Base-by-base conservation (phyloP, 2,113 vertebrate genomes). In the Chaetorhynchus papuensis region DNA sequence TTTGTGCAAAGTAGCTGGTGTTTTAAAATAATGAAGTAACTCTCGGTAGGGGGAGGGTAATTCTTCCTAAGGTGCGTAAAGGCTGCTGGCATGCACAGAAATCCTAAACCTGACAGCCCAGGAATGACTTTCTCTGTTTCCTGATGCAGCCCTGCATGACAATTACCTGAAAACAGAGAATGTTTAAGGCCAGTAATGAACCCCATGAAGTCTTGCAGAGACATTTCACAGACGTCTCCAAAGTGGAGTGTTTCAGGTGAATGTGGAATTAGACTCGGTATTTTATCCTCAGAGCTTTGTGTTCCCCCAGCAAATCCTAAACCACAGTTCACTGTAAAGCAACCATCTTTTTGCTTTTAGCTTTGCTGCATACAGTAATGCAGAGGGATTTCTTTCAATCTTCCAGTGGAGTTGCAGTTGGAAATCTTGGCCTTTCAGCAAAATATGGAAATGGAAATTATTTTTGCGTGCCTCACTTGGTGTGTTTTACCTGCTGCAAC, bases 1-100 rank as follows among this genome's bases (percentile, higher is more conserved):
- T 42, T 89, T 93, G 49, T 83, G 60, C 80, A 39, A 80, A 96
- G 75, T 52, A 80, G 87, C 50, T 90, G 69, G 11, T 96, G 71
- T 56, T 97, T 93, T 94, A 81, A 96, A 94, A 76, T 88, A 87
- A 81, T 50, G 31, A 92, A 96, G n/a, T 77, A 59, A 61, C 39
- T 83, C 45, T n/a, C 22, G 26, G 10, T 63, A 53, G 60, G 78
- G 75, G 90, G 92, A 86, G 23, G 21, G 59, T 33, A 30, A 41
- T 49, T 92, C 86, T 90, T 90, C n/a, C 44, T 59, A 6, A 28
- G 39, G 33, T 50, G 23, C 71, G 47, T 89, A 69, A 83, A 89
- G 81, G 61, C 52, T 95, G 66, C 69, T 94, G 39, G 41, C 42
- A 13, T 85, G 81, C 49, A 35, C 70, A 90, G 77, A 87, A 88